Evolutionary conservation across 2,888 invertebrate species (phyloP), one percentile per base, ranked within the genome.

Genomic region (Erebia epiphron): DNA sequence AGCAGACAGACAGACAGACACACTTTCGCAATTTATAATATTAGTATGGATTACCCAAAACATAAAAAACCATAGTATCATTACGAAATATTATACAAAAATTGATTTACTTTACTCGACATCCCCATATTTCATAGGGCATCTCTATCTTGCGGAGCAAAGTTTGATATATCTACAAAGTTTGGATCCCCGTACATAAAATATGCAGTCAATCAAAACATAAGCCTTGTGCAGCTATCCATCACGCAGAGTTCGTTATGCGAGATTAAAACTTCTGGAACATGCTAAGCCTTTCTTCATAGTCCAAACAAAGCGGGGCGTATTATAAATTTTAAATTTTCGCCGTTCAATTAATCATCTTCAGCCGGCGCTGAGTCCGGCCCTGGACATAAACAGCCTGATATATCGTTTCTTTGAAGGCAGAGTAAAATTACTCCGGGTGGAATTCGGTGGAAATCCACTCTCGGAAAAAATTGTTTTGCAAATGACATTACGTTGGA

Each of bases 281-380:
- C 76, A 75, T 72, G 72, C 70, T 75, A 75, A 75, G 72, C 74
- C 75, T 77, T 78, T 77, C 77, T 76, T 74, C 72, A 66, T 66
- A 73, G 76, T 78, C 77, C 77, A 75, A 77, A 75, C 76, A 77
- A 71, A 71, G 70, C 76, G 75, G 74, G 71, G 72, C 65, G 76
- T 76, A 77, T 76, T 78, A 76, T 77, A 77, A 77, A 77, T 76
- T 76, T 76, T 70, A 76, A 77, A 77, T 75, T 76, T 71, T 70
- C 69, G 69, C 67, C 67, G 72, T 69, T 75, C 76, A 76, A 76
- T 76, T 76, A 75, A 76, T 76, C 76, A 76, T 75, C 70, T 75
- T 73, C 75, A 76, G 76, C 72, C 72, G 75, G 71, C 66, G 56
- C 72, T 57, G 73, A 73, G 71, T 75, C 75, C 73, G 69, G 71